Evolutionary conservation across 1,140 invertebrate species (phyloP), one percentile per base, ranked within the genome.

Genomic region (Caerostris darwini): DNA sequence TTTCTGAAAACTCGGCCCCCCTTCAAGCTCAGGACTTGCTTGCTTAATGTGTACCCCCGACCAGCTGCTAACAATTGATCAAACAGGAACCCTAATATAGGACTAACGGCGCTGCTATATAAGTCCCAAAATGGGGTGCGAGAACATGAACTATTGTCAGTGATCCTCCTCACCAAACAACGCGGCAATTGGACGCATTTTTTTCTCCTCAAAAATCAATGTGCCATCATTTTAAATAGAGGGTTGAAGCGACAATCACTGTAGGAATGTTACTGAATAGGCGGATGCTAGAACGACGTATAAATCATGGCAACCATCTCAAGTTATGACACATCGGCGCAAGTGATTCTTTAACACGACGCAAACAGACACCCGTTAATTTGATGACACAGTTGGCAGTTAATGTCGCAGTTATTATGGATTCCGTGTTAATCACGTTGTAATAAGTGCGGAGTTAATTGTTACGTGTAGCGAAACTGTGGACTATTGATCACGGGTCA

Each of bases 351-450:
- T 93, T 81, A 87, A 59, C 19, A 34, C 85, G 83, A 87, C 92
- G 83, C 54, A 77, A 77, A 87, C 83, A 88, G 85, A 64, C 64
- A 93, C 64, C 83, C 85, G 83, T 77, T 93, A 87, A 71, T 87
- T 87, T 93, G 61, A 93, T 93, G 92, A 88, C 92, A 88, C 92
- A 92, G 90, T 92, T 64, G 90, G 90, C 58, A 92, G 92, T 93
- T 93, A 87, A 88, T 88, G 92, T 77, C 92, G 61, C 34, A 61
- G 17, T 93, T 93, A 88, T 77, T 93, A 93, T 93, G 92, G 83
- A 93, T 93, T 88, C 90, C 58, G 54, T 88, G 85, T 77, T 93
- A 93, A 93, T 93, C 67, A 93, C 64, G 64, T 57, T 93, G 92
- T 86, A 93, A 93, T 93, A 86, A 93, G 64, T 50, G 57, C 61